phyloP scores from a whole-genome alignment of 92 coral and sea anemone genomes.

The Porites lobata region DNA sequence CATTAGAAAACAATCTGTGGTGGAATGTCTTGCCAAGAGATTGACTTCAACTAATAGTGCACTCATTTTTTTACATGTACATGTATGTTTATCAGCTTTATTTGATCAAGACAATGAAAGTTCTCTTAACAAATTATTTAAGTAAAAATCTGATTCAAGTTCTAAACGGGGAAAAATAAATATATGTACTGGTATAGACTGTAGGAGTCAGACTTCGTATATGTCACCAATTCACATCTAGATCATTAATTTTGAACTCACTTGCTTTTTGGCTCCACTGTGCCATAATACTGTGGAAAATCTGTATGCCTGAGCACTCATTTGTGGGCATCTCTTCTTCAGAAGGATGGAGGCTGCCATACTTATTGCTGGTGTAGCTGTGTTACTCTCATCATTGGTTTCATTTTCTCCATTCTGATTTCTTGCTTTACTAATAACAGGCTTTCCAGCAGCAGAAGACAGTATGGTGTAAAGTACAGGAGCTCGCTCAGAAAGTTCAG shows the following conservation, averaged over 20 bases:
- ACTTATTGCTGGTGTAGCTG: slow-evolving; percentile 12
- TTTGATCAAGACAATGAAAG: slow-evolving; percentile 13
- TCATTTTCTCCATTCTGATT: not conserved
- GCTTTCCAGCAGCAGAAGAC: slow-evolving; percentile 16
- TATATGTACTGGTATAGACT: slow-evolving; percentile 13
- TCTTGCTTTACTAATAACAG: not conserved
- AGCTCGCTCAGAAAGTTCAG: slow-evolving; percentile 33
- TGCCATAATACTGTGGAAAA: slow-evolving; percentile 49
- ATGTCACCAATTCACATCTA: not conserved
- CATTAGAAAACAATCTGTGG: not conserved
- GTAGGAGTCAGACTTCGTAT: slow-evolving; percentile 10
- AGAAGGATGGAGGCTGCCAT: slow-evolving; percentile 57
- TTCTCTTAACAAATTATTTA: slow-evolving; percentile 11
- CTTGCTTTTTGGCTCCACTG: slow-evolving; percentile 52
- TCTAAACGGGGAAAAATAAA: slow-evolving; percentile 7
- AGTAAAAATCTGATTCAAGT: not conserved
- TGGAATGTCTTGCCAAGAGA: not conserved
- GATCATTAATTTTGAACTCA: not conserved
- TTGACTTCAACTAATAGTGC: slow-evolving; percentile 10
- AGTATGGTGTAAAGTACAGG: slow-evolving; percentile 33
- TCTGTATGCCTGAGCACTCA: slow-evolving; percentile 61
- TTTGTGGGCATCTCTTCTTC: slow-evolving; percentile 42
- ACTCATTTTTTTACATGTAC: slow-evolving; percentile 5
- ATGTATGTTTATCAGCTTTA: not conserved
- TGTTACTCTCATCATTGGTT: not conserved